These are phyloP conservation scores for Edolisoma coerulescens DNA, from an alignment of 2,113 vertebrate species.

Conservation along the genomic window DNA sequence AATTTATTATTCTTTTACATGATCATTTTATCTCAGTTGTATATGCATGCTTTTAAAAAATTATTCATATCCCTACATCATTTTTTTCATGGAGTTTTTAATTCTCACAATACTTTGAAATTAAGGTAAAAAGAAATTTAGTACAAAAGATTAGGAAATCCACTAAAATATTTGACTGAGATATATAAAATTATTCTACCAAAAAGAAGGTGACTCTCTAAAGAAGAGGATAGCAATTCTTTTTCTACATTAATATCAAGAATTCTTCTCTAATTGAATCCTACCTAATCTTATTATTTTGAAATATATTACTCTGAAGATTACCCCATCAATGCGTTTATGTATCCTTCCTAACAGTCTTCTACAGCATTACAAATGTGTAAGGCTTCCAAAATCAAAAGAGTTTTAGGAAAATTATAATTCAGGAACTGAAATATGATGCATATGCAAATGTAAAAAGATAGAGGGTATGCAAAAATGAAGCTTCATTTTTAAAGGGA, in stretches of 20 bases:
- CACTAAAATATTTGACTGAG: neutral
- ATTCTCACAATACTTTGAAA: neutral
- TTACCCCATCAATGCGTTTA: neutral
- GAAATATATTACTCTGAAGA: neutral
- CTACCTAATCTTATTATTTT: neutral
- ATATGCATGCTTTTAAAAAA: neutral
- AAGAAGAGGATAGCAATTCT: neutral
- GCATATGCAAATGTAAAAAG: neutral
- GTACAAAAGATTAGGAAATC: neutral
- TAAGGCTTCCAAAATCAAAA: neutral
- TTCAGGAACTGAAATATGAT: neutral
- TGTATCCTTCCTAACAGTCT: neutral
- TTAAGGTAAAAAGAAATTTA: neutral
- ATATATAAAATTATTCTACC: neutral
- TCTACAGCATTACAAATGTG: neutral
- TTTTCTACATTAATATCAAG: neutral
- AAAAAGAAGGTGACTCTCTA: neutral
- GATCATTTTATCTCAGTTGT: neutral
- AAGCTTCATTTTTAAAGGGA: neutral
- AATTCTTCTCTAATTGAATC: neutral
- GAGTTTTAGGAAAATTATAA: neutral
- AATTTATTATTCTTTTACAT: neutral
- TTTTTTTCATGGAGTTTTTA: neutral
- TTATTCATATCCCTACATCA: neutral
- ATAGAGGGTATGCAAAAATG: neutral